Base-by-base conservation (phyloP, 2,113 vertebrate genomes). In the Phocoena phocoena region DNA sequence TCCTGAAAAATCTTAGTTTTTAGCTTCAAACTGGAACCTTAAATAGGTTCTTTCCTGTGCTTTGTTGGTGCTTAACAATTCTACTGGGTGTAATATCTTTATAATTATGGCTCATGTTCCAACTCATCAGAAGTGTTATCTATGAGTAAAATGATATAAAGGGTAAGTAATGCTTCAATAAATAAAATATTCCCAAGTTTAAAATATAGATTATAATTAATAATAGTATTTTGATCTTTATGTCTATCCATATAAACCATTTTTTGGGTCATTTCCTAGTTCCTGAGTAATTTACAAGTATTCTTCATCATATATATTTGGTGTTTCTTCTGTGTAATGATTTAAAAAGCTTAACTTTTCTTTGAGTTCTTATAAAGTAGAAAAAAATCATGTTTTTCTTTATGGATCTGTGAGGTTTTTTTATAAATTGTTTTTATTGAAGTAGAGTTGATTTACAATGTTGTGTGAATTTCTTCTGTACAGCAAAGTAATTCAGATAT, bases 201-300 rank as follows among this genome's bases (percentile, higher is more conserved):
- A 84, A 87, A 44, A 83, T 41, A 68, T 55, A 58, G 6, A 67
- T 36, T 85, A 67, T 74, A 65, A 88, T 36, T 55, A 62, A 92
- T 67, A 95, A 36, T 50, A 87, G 2, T 25, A 79, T 77, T 92
- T 91, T 85, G 20, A 88, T 77, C 26, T 94, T 81, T 97, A 81
- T 77, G 21, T 60, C 14, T 93, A 74, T 60, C 95, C 5, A 26
- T 84, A 77, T 20, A 70, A 94, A 38, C 2, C 0, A 20, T 25
- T 58, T 11, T 23, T 70, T 63, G 47, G 1, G 2, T 89, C 33
- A 47, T 95, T 88, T 93, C 31, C n/a, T 74, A 44, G 4, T 58
- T 17, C 12, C 6, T 38, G 60, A 21, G 31, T 79, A 58, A 76
- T 88, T 85, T 55, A 73, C 20, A 31, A 68, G 44, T 47, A 65